Evolutionary conservation across 2,888 invertebrate genomes (phyloP), one percentile per base, ranked within the genome.

Genomic region (Keiferia lycopersicella): DNA sequence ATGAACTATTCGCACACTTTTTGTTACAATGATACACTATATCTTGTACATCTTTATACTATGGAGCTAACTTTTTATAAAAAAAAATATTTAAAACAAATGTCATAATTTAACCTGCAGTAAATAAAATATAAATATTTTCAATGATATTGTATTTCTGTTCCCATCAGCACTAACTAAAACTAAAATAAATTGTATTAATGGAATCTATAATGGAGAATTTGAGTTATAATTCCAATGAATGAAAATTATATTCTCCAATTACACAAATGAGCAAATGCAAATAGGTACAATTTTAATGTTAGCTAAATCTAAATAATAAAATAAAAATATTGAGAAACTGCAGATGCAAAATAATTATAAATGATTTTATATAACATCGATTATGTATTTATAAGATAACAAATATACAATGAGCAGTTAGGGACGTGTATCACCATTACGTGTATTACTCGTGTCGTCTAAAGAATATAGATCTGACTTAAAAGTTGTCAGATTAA

Each of bases 241-340:
- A 26, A 56, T 59, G 26, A 62, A 62, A 22, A 62, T 56, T 14
- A n/a, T 10, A 16, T 56, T 8, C 50, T 63, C 57, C 66, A 66
- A 66, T 66, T 26, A 51, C 20, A 67, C 61, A 77, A 74, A 74
- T 86, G 82, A 87, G 84, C 86, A 88, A 87, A 86, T 86, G 84
- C 83, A 84, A 80, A 77, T 56, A 79, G 81, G 82, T 86, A 84
- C 80, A 80, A 76, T 75, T 75, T 72, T 20, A 65, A 78, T 68
- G 77, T 80, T 83, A 80, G 81, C 82, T 63, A 63, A 26, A 34
- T 51, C 61, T 58, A 64, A 51, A 12, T 48, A 26, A 26, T 26
- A 65, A 51, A 57, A 62, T 56, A 56, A 65, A 66, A 57, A 59
- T 18, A 41, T 41, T 41, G 60, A 67, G 64, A 34, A 68, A 66